Evolutionary conservation across 2,888 invertebrate species (phyloP).

Genomic region (Byasa hedistus): DNA sequence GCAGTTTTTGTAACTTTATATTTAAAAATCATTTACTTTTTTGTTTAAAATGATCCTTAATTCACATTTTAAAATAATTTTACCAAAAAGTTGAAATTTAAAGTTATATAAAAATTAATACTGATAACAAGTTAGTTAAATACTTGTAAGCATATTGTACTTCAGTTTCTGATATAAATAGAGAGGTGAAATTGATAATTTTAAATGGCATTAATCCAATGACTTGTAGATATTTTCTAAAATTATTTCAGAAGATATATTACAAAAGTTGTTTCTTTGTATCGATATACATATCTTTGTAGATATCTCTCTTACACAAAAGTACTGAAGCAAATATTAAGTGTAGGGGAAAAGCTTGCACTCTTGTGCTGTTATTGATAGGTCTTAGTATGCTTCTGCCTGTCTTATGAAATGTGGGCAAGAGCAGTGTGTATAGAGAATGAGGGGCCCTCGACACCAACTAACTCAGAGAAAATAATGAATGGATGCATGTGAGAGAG

Average conservation of each 20-base stretch:
- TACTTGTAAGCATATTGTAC: no score
- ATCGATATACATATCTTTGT: background rate
- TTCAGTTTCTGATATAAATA: background rate
- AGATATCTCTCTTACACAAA: background rate
- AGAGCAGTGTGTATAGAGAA: no score
- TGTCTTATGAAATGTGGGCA: no score
- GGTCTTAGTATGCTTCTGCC: no score
- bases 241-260: background rate
- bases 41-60: background rate
- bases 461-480: no score
- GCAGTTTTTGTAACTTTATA: background rate
- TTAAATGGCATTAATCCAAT: background rate
- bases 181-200: background rate
- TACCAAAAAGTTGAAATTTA: background rate
- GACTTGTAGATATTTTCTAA: background rate
- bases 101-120: no score
- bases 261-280: background rate
- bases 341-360: no score
- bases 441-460: no score
- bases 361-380: no score
- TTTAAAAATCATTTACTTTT: background rate
- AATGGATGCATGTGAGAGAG: no score
- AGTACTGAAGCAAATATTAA: no score
- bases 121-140: no score
- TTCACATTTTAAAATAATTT: background rate